Evolutionary conservation across 1,140 invertebrate species (phyloP).

Genomic region (Cydia strobilella): DNA sequence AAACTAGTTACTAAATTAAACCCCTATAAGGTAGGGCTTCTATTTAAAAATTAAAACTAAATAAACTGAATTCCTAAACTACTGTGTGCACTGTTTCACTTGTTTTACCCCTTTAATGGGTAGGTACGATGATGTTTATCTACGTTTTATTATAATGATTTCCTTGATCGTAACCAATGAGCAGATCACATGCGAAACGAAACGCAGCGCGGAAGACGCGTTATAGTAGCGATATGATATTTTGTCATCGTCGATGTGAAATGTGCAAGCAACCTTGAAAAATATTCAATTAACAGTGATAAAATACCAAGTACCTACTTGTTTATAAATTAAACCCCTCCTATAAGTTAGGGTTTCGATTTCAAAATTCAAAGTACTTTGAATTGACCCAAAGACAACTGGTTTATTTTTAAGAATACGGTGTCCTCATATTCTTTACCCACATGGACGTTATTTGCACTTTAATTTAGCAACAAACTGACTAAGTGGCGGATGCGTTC

Average conservation of each 20-base stretch:
- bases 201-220: not conserved
- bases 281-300: no score
- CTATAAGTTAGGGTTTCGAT: no score
- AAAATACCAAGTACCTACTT: no score
- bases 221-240: not conserved
- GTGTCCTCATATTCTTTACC: not conserved
- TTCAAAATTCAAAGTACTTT: no score
- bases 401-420: not conserved
- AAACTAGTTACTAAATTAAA: no score
- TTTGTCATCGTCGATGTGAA: no score
- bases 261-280: no score
- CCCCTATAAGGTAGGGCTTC: no score
- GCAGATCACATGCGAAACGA: not conserved
- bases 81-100: not conserved
- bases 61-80: no score
- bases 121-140: not conserved
- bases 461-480: constrained; percentile 8
- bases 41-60: no score
- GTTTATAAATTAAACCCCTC: no score
- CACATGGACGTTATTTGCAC: not conserved
- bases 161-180: not conserved
- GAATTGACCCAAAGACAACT: no score
- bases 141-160: not conserved
- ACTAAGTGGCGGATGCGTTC: constrained; percentile 12
- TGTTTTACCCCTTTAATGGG: not conserved